These are phyloP conservation scores for Scaptomyza cyrtandrae DNA, from an alignment of 2,888 invertebrate genomes.

Conservation along the genomic window DNA sequence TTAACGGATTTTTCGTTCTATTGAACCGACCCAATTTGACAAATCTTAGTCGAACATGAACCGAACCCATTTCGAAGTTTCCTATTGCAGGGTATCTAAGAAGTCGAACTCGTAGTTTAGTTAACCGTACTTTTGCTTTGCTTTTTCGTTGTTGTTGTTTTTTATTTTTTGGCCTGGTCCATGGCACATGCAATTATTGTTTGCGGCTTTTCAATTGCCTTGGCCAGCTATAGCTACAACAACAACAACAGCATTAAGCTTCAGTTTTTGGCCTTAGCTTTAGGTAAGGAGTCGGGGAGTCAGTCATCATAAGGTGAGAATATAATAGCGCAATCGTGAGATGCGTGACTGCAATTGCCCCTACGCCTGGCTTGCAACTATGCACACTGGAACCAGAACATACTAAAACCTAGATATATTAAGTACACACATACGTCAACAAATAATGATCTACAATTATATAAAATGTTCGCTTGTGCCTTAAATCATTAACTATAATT, in stretches of 20 bases:
- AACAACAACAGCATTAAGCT: slow-evolving; percentile 12
- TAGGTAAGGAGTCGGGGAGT: slow-evolving; percentile 36
- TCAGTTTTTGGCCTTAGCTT: slow-evolving; percentile 22
- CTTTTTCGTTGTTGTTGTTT: slow-evolving; percentile 8
- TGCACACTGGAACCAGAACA: slow-evolving; percentile 45
- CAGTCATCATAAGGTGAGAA: slow-evolving; percentile 81
- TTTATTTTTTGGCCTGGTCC: slow-evolving; percentile 46
- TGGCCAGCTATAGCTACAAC: slow-evolving; percentile 29
- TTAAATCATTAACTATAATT: not conserved
- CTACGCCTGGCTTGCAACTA: slow-evolving; percentile 66
- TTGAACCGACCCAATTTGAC: not conserved
- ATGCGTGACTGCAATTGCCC: slow-evolving; percentile 83
- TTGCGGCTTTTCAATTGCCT: slow-evolving; percentile 78
- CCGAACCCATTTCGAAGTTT: not conserved
- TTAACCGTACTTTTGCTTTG: slow-evolving; percentile 2
- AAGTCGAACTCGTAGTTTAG: not conserved
- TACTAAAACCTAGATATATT: not conserved
- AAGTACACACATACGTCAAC: not conserved
- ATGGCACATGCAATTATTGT: slow-evolving; percentile 74
- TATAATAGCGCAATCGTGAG: slow-evolving; percentile 84
- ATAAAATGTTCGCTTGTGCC: not conserved
- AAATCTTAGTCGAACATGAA: not conserved
- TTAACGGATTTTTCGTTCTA: not conserved
- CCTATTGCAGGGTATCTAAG: slow-evolving; percentile 16
- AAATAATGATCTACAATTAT: not conserved